Conservation (phyloP, 2,888 invertebrate genomes). For the Noctua janthina region DNA sequence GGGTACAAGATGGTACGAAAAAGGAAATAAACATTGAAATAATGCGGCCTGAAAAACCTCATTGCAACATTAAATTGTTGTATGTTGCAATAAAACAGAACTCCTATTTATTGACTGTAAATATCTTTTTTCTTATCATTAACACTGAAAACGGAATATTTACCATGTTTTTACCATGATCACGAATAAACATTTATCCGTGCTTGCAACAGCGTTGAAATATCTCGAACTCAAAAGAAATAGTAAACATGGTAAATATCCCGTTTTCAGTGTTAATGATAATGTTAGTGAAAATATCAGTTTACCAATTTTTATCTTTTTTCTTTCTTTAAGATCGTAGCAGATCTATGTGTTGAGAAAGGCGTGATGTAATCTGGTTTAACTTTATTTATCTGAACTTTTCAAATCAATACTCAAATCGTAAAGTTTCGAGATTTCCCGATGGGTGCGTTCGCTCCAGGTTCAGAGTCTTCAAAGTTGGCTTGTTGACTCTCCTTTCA, state of each 20-base stretch:
- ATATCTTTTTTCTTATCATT: background rate
- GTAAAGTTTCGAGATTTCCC: slow-evolving; percentile 53
- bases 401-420: slow-evolving; percentile 41
- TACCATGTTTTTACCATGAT: too few species aligned
- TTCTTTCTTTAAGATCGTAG: too few species aligned
- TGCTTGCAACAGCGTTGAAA: too few species aligned
- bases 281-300: too few species aligned
- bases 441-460: slow-evolving; percentile 40
- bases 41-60: background rate
- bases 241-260: too few species aligned
- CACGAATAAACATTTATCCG: too few species aligned
- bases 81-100: background rate
- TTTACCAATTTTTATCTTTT: too few species aligned
- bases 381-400: slow-evolving; percentile 41
- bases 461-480: slow-evolving; percentile 50
- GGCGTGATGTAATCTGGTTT: slow-evolving; percentile 2
- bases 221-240: too few species aligned
- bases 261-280: too few species aligned
- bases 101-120: background rate
- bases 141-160: too few species aligned
- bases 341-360: background rate
- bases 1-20: background rate
- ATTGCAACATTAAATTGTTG: background rate
- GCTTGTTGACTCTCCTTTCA: slow-evolving; percentile 56
- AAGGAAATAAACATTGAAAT: background rate